phyloP scores from a whole-genome alignment of 2,797 vertebrate species.

The Lacerta agilis region DNA sequence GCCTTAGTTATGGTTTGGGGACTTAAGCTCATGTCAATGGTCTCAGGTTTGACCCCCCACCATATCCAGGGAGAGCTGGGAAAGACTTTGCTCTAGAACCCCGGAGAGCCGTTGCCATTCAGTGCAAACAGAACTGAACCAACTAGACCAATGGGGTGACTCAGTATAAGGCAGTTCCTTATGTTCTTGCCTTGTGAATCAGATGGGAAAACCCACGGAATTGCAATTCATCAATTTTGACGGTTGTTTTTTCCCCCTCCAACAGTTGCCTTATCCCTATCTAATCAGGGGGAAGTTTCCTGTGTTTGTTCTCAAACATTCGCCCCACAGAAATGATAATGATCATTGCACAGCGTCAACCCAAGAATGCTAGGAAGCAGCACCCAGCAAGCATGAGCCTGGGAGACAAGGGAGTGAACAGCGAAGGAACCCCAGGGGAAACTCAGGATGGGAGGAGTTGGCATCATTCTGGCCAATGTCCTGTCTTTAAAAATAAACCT shows the following conservation, averaged over 20 bases:
- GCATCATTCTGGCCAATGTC: background rate
- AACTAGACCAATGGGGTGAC: no score
- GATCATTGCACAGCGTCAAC: slow-evolving; percentile 81
- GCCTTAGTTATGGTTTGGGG: no score
- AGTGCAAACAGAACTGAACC: no score
- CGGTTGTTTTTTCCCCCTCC: slow-evolving; percentile 75
- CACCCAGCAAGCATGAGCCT: slow-evolving; percentile 62
- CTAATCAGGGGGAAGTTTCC: slow-evolving; percentile 82
- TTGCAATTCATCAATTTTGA: slow-evolving; percentile 76
- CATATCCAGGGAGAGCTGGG: no score
- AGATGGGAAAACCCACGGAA: slow-evolving; percentile 64
- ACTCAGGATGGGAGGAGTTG: background rate
- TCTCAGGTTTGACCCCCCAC: no score
- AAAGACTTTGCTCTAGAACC: no score
- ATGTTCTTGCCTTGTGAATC: background rate
- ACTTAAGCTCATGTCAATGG: no score
- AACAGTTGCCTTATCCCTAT: slow-evolving; percentile 73
- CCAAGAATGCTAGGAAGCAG: slow-evolving; percentile 73
- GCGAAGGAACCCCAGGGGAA: slow-evolving; percentile 37
- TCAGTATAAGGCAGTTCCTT: no score
- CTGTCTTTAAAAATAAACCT: slow-evolving; percentile 11
- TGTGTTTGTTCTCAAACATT: slow-evolving; percentile 80
- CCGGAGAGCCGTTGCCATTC: no score
- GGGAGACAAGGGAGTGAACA: slow-evolving; percentile 45
- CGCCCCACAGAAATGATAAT: slow-evolving; percentile 74